Evolutionary conservation across 2,888 invertebrate genomes (phyloP).

Genomic region (Scotopteryx bipunctaria): DNA sequence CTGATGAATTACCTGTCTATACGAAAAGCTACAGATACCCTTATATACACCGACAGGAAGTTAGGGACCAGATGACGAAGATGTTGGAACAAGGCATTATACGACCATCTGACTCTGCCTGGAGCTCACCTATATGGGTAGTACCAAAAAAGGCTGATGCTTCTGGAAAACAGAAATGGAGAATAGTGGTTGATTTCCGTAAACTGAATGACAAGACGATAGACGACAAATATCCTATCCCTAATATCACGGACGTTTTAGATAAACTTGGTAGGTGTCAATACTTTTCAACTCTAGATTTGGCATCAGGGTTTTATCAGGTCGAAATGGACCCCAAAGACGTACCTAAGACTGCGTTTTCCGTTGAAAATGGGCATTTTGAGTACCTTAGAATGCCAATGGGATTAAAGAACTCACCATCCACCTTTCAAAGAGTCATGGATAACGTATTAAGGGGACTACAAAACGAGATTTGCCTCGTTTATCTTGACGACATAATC

Average conservation of each 20-base stretch:
- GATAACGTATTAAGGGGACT: neutral
- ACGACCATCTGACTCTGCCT: neutral
- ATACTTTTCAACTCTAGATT: neutral
- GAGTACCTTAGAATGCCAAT: neutral
- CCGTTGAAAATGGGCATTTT: neutral
- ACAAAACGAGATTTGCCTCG: too few relatives aligned
- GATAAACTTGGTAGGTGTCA: neutral
- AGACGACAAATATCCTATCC: neutral
- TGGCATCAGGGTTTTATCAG: neutral
- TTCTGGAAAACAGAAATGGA: neutral
- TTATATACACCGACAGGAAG: neutral
- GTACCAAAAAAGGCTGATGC: neutral
- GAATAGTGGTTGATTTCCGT: neutral
- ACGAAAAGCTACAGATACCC: slow-evolving; percentile 2
- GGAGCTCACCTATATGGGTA: slow-evolving; percentile 1
- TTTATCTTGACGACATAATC: neutral
- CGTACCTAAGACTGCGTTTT: neutral
- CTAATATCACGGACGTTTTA: neutral
- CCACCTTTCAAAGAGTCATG: neutral
- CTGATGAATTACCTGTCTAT: neutral
- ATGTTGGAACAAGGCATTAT: neutral
- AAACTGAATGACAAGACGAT: neutral
- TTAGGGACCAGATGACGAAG: neutral
- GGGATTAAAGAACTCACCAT: neutral
- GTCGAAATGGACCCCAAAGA: neutral